Conservation (phyloP, 2,888 invertebrate species). For the Volucella zonaria region DNA sequence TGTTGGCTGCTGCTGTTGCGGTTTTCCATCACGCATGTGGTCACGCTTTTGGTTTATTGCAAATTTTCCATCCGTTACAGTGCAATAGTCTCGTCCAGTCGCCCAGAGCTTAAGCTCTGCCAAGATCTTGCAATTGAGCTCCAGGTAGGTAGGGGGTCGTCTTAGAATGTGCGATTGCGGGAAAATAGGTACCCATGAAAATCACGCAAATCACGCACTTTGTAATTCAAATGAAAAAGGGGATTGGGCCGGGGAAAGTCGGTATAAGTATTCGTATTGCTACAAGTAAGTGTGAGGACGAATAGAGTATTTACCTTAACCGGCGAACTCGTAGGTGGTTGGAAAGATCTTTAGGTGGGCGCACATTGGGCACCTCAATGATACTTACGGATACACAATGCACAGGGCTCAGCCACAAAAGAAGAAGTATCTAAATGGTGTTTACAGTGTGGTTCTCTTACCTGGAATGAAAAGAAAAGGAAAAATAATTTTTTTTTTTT, state of each 20-base stretch:
- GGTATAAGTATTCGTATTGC: not conserved
- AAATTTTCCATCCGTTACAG: conserved; percentile 57
- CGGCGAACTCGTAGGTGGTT: conserved; percentile 63
- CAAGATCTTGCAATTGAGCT: not conserved
- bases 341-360: conserved; percentile 66
- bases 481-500: conserved; percentile 2
- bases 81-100: conserved; percentile 37
- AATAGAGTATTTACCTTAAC: conserved; percentile 38
- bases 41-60: conserved; percentile 70
- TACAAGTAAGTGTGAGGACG: conserved; percentile 16
- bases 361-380: conserved; percentile 53
- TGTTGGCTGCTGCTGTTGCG: conserved; percentile 22
- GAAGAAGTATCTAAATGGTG: conserved; percentile 48
- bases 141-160: conserved; percentile 62
- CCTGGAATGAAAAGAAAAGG: conserved; percentile 52
- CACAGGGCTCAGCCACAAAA: conserved; percentile 14
- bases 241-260: too few species aligned
- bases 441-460: conserved; percentile 49
- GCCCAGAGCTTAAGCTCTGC: conserved; percentile 30
- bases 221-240: conserved; percentile 68
- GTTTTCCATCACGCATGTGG: conserved; percentile 70
- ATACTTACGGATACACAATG: conserved; percentile 57
- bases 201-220: conserved; percentile 74
- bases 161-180: conserved; percentile 66
- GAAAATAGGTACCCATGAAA: conserved; percentile 61